These are phyloP conservation scores for Coronaproctus castanopsis DNA, from an alignment of 2,888 invertebrate species.

Conservation along the genomic window DNA sequence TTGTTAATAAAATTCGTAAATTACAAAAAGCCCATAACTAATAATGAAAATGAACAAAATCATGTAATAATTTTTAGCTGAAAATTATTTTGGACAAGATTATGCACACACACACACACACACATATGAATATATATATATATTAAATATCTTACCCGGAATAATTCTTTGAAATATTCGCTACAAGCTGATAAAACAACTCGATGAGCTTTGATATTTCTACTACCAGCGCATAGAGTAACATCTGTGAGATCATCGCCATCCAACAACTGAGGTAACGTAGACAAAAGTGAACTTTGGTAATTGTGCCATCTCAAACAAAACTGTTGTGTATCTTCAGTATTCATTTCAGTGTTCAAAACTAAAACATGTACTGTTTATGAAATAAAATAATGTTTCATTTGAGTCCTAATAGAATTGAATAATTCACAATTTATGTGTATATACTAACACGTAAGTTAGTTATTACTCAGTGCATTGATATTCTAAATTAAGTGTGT, in stretches of 20 bases:
- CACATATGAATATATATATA: too few species aligned
- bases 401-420: conserved; percentile 2
- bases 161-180: conserved; percentile 70
- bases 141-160: conserved; percentile 50
- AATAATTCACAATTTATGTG: conserved; percentile 7
- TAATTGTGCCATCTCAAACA: conserved; percentile 72
- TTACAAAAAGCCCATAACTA: too few species aligned
- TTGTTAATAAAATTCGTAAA: conserved; percentile 1
- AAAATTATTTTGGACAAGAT: too few species aligned
- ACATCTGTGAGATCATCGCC: conserved; percentile 69
- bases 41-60: too few species aligned
- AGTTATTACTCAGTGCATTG: too few species aligned
- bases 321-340: conserved; percentile 51
- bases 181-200: conserved; percentile 76
- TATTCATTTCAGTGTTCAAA: conserved; percentile 25
- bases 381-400: conserved; percentile 6
- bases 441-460: too few species aligned
- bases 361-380: conserved; percentile 5
- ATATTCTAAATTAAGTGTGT: too few species aligned
- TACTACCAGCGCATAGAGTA: conserved; percentile 64
- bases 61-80: too few species aligned
- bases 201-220: conserved; percentile 64
- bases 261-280: conserved; percentile 53
- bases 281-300: conserved; percentile 52
- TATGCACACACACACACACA: too few species aligned